Percentiles rank a stretch among this genome's conserved stretches.
Evolutionary conservation across 2,888 invertebrate genomes (phyloP).

Genomic region (Smittia aterrima): DNA sequence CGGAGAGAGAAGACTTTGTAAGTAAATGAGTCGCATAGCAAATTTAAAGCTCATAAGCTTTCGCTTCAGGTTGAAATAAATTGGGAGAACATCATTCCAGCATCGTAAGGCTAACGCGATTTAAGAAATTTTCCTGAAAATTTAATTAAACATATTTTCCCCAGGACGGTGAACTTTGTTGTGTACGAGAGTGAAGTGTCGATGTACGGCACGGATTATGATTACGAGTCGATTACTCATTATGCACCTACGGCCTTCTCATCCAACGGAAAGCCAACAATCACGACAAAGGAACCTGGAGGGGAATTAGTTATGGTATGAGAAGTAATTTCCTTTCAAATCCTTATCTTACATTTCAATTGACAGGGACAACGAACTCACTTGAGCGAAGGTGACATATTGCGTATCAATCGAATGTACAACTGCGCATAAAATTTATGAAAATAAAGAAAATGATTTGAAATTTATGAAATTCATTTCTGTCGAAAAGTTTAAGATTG

Average conservation of each 20-base stretch:
- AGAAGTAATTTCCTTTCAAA: neutral
- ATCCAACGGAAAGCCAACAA: neutral
- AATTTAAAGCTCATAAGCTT: neutral
- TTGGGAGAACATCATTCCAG: conserved; percentile 15
- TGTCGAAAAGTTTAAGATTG: too few relatives aligned
- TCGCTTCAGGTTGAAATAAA: neutral
- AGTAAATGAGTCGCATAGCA: neutral
- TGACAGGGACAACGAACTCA: conserved; percentile 11
- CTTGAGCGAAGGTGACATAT: conserved; percentile 13
- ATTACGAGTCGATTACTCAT: conserved; percentile 24
- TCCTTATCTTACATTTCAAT: neutral
- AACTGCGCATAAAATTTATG: neutral
- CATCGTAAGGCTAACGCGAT: neutral
- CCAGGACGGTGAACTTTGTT: neutral
- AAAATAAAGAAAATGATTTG: neutral
- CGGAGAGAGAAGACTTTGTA: conserved; percentile 15
- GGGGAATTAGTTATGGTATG: neutral
- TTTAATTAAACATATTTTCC: neutral
- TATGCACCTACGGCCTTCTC: conserved; percentile 5
- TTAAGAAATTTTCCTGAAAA: neutral
- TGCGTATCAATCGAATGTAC: conserved; percentile 15
- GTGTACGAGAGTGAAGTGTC: neutral
- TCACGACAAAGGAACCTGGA: neutral
- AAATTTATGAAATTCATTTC: neutral
- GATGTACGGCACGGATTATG: conserved; percentile 21